Evolutionary conservation across 2,888 invertebrate genomes (phyloP).

Genomic region (Gnatocerus cornutus): DNA sequence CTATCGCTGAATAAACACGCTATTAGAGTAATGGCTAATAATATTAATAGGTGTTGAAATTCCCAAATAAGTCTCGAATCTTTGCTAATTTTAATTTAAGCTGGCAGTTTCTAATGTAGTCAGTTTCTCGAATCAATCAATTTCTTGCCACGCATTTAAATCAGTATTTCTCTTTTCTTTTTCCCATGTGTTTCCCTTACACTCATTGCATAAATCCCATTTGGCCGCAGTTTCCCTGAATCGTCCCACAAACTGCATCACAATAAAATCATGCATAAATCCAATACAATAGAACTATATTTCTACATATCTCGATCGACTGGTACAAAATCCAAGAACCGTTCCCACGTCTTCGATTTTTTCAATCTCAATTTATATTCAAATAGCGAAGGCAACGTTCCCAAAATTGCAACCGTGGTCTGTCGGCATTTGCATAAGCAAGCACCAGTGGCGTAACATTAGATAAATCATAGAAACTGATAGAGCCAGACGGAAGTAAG

Average conservation of each 20-base stretch:
- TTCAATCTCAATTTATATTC: conserved; percentile 16
- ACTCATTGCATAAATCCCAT: not conserved
- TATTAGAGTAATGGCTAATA: too few species aligned
- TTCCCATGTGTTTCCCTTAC: not conserved
- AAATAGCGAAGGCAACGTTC: conserved; percentile 12
- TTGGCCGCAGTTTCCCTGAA: not conserved
- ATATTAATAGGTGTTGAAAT: too few species aligned
- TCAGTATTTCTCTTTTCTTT: not conserved
- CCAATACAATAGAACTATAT: conserved; percentile 1
- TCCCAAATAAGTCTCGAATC: too few species aligned
- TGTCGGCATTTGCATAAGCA: conserved; percentile 9
- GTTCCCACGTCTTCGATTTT: conserved; percentile 2
- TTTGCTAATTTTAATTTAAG: too few species aligned
- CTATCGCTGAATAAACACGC: too few species aligned
- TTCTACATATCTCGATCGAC: not conserved
- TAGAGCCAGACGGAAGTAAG: not conserved
- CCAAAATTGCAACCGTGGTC: conserved; percentile 1
- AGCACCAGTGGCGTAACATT: conserved; percentile 12
- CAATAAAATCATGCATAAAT: conserved; percentile 26
- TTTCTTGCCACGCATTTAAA: not conserved
- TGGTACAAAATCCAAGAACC: not conserved
- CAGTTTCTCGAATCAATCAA: too few species aligned
- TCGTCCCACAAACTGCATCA: conserved; percentile 10
- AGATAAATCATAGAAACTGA: not conserved
- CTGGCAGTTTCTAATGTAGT: too few species aligned